Evolutionary conservation across 2,797 vertebrate species (phyloP).

Genomic region (Eulemur mongoz): DNA sequence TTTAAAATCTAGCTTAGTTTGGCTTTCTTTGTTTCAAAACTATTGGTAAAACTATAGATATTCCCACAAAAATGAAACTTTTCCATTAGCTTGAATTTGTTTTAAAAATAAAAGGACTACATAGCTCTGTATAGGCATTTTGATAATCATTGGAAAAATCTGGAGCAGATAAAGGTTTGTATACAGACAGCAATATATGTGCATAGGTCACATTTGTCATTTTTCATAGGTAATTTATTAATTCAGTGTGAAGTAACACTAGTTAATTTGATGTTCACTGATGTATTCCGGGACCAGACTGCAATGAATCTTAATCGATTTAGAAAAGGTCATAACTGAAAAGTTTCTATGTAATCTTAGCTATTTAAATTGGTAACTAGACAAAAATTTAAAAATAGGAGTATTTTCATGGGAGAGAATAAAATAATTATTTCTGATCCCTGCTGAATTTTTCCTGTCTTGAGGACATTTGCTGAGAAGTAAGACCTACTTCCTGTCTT

Average conservation of each 20-base stretch:
- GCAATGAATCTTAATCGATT: conserved; percentile 39
- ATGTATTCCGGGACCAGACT: conserved; percentile 30
- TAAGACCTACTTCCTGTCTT: background rate
- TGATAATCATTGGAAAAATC: background rate
- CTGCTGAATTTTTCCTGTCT: background rate
- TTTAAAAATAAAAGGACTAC: background rate
- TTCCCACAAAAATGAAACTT: background rate
- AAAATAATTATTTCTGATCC: background rate
- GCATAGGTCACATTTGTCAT: background rate
- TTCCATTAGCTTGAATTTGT: background rate
- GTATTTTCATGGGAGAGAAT: background rate
- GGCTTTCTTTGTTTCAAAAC: background rate
- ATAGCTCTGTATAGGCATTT: background rate
- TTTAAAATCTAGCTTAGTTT: conserved; percentile 10
- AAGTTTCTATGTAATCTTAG: background rate
- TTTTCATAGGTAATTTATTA: conserved; percentile 25
- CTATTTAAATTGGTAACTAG: conserved; percentile 2
- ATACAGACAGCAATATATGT: background rate
- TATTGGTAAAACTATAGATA: background rate
- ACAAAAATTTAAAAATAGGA: background rate
- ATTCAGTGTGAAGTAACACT: conserved; percentile 21
- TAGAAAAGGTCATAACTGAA: conserved; percentile 1
- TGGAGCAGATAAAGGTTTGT: background rate
- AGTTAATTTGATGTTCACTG: conserved; percentile 46
- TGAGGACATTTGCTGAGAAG: background rate